Base-by-base conservation (phyloP, 2,888 invertebrate species). In the Tetranychus truncatus region DNA sequence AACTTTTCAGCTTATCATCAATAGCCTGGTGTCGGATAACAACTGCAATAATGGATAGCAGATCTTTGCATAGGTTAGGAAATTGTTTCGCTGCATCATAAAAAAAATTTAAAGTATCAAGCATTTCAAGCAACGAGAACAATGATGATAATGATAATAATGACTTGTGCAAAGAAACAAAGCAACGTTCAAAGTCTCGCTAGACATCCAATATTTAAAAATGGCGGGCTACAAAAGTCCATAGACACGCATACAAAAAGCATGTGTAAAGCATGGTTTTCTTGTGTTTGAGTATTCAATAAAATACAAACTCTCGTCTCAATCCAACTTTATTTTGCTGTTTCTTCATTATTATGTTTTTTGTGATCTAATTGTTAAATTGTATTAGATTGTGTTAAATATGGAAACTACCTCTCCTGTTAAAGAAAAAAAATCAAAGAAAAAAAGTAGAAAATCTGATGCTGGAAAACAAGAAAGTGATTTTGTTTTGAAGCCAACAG, bases 401-500 rank as follows among this genome's bases (percentile, higher is more conserved):
- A 69, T 69, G 69, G 69, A 69, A 21, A 21, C 21, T 24, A 11
- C 11, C 11, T 11, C 20, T 24, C 21, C 20, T n/a, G 69, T 20
- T 24, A 24, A 24, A 24, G 69, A 69, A 5, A 69, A 69, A 24
- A 69, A 69, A 24, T 69, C 69, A n/a, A 24, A 20, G 21, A 69
- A 69, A 69, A 69, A 69, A 8, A 11, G 11, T 11, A 69, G 21
- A 21, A 69, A 69, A 24, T 24, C 21, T n/a, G 11, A 11, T 21
- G 21, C 20, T 20, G 69, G 34, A 34, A 34, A 34, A 5, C 34
- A 34, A 34, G 34, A 24, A 11, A 11, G 21, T 24, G 87, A 88
- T 79, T 92, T 91, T 81, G 87, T 88, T 79, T 85, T 93, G 74
- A 88, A 91, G 81, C 88, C 92, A 0, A 75, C 76, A 18, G 72